These are phyloP conservation scores for Nasua narica DNA, from an alignment of 2,797 vertebrate genomes.

Conservation along the genomic window DNA sequence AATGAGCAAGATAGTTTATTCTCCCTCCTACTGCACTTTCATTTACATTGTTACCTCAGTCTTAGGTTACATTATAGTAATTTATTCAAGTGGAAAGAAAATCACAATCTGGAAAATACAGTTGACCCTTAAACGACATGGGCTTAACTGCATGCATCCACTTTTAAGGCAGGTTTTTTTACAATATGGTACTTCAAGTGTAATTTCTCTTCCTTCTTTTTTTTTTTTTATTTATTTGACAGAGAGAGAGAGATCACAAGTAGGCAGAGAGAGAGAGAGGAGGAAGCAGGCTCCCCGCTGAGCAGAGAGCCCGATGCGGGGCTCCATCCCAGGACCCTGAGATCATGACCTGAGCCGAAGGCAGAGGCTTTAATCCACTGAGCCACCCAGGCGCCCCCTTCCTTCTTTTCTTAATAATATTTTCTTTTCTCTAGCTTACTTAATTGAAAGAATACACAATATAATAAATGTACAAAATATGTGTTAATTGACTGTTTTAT, in stretches of 20 bases:
- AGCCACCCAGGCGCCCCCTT: not conserved
- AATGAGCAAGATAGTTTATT: not conserved
- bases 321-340: too few relatives aligned
- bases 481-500: not conserved
- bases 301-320: too few relatives aligned
- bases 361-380: too few relatives aligned
- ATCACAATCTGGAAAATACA: not conserved
- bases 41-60: slow-evolving; percentile 11
- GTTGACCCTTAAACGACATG: not conserved
- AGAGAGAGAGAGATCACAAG: too few relatives aligned
- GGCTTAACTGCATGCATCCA: not conserved
- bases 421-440: not conserved
- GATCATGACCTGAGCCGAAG: too few relatives aligned
- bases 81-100: slow-evolving; percentile 28
- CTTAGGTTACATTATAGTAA: not conserved
- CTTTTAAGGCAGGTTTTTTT: not conserved
- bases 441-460: not conserved
- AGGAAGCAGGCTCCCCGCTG: too few relatives aligned
- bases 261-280: too few relatives aligned
- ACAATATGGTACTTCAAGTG: not conserved
- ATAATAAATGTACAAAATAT: not conserved
- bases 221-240: too few relatives aligned
- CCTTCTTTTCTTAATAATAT: not conserved
- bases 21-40: not conserved
- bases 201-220: not conserved